phyloP scores from a whole-genome alignment of 2,888 invertebrate species.

The Gerosis bhagava region DNA sequence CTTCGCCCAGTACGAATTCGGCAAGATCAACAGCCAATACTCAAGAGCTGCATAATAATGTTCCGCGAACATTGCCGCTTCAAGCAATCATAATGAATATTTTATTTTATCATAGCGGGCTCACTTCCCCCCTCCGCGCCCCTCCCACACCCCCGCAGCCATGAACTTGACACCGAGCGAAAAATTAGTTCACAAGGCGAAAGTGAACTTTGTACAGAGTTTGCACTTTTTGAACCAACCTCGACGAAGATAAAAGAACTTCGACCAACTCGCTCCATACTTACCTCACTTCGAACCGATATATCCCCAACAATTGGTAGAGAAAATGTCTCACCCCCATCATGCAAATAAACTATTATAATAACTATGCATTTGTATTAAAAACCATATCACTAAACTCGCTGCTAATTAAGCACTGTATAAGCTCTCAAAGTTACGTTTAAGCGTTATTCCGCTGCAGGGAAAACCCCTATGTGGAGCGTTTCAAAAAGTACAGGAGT shows the following conservation, averaged over 20 bases:
- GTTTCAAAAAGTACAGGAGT: slow-evolving; percentile 61
- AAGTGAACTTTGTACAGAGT: slow-evolving; percentile 79
- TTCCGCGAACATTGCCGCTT: slow-evolving; percentile 68
- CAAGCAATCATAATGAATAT: slow-evolving; percentile 81
- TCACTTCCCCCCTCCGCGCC: slow-evolving; percentile 43
- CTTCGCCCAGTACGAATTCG: too few species aligned
- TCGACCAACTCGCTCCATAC: slow-evolving; percentile 35
- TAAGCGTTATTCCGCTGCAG: slow-evolving; percentile 34
- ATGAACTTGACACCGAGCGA: slow-evolving; percentile 80
- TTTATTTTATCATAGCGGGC: slow-evolving; percentile 77
- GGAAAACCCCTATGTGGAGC: slow-evolving; percentile 48
- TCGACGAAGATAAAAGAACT: slow-evolving; percentile 77
- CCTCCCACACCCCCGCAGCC: slow-evolving; percentile 51
- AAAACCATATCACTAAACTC: slow-evolving; percentile 37
- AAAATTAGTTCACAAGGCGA: slow-evolving; percentile 82
- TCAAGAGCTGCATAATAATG: slow-evolving; percentile 40
- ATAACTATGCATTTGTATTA: slow-evolving; percentile 16
- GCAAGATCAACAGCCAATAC: slow-evolving; percentile 44
- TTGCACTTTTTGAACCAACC: slow-evolving; percentile 77
- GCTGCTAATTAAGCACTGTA: slow-evolving; percentile 53
- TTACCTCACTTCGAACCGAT: slow-evolving; percentile 3
- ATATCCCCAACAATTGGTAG: too few species aligned
- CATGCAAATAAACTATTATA: slow-evolving; percentile 11
- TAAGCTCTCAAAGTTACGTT: slow-evolving; percentile 41
- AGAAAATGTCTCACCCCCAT: too few species aligned